phyloP scores from a whole-genome alignment of 2,113 vertebrate genomes.

The Picathartes gymnocephalus region DNA sequence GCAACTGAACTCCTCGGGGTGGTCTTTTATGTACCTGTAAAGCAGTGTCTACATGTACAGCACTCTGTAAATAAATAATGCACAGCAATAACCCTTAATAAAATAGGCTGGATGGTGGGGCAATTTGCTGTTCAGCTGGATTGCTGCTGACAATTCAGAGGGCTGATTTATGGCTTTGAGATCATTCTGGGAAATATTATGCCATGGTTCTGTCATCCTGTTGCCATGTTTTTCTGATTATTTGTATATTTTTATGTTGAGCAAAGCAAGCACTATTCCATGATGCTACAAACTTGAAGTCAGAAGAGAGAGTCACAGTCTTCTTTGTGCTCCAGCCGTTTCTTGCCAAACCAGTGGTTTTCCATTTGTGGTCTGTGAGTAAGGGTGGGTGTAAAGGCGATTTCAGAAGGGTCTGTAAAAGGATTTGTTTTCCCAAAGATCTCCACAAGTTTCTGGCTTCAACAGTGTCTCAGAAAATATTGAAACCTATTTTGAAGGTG shows the following conservation, averaged over 20 bases:
- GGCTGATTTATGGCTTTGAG: slow-evolving; percentile 40
- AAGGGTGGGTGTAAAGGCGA: not conserved
- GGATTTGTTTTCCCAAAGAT: not conserved
- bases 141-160: slow-evolving; percentile 8
- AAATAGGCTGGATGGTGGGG: slow-evolving; percentile 4
- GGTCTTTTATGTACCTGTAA: slow-evolving; percentile 58
- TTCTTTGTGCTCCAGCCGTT: not conserved
- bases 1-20: not conserved
- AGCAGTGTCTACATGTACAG: not conserved
- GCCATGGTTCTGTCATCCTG: not conserved
- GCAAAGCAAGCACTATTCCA: not conserved
- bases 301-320: not conserved
- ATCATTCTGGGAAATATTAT: slow-evolving; percentile 27
- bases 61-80: slow-evolving; percentile 61
- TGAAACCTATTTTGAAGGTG: not conserved
- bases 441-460: not conserved
- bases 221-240: slow-evolving; percentile 42
- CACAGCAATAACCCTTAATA: slow-evolving; percentile 14
- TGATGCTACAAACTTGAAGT: not conserved
- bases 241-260: slow-evolving; percentile 14
- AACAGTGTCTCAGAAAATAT: not conserved
- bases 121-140: not conserved
- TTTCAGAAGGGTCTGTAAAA: not conserved
- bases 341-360: slow-evolving; percentile 15
- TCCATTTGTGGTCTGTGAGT: not conserved